Evolutionary conservation across 2,797 vertebrate species (phyloP).

Genomic region (Pyrocephalus nanus): DNA sequence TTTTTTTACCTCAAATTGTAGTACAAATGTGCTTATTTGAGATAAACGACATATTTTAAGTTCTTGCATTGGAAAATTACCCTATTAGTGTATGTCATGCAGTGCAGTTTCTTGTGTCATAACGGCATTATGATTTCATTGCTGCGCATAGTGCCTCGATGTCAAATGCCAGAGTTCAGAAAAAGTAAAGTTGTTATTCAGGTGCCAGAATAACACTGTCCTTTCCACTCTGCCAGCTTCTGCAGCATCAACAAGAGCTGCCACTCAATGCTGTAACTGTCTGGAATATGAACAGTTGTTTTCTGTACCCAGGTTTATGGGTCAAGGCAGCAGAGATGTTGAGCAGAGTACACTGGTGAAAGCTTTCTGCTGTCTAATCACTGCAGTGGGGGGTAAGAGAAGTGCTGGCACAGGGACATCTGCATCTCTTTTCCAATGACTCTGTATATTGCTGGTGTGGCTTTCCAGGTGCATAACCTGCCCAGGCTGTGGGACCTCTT

Average conservation of each 20-base stretch:
- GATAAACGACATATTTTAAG: neutral
- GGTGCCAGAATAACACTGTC: neutral
- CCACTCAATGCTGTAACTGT: neutral
- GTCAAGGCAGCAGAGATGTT: neutral
- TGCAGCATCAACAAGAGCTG: slow-evolving; percentile 22
- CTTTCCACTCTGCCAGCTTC: neutral
- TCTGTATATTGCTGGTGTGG: fast-evolving
- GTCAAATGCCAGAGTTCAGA: neutral
- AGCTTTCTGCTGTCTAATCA: neutral
- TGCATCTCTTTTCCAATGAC: neutral
- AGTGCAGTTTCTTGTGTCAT: neutral
- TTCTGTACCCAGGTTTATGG: neutral
- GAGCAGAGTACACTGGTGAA: neutral
- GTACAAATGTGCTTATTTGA: neutral
- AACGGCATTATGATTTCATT: neutral
- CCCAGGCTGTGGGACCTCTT: neutral
- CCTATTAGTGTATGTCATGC: neutral
- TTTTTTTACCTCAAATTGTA: neutral
- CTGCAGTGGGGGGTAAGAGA: neutral
- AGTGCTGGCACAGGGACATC: neutral
- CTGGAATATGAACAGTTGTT: neutral
- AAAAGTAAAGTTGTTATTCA: neutral
- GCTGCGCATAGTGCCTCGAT: neutral
- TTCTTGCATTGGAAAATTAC: neutral
- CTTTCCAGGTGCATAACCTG: neutral